A percentile compares a stretch with the other conserved stretches of the same genome.
These are phyloP conservation scores for Carcharodon carcharias DNA, from an alignment of 2,797 vertebrate species.

Conservation along the genomic window DNA sequence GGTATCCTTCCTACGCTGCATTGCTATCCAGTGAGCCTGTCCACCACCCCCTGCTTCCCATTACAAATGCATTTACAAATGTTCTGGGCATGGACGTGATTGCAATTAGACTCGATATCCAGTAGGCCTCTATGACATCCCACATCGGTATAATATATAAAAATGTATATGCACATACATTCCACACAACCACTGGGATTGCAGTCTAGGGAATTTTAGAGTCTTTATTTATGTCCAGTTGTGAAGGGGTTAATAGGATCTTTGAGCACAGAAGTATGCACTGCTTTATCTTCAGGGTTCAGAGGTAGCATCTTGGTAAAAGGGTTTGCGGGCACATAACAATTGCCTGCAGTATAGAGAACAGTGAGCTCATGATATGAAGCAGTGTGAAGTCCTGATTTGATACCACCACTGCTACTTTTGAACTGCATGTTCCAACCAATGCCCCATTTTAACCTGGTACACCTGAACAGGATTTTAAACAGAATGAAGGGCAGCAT, in stretches of 20 bases:
- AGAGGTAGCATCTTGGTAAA: background rate
- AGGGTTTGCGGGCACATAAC: background rate
- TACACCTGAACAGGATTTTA: background rate
- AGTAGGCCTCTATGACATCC: background rate
- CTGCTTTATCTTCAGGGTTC: background rate
- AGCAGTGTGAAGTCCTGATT: background rate
- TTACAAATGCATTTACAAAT: too few relatives aligned
- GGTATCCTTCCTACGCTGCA: background rate
- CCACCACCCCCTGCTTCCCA: background rate
- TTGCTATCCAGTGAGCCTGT: background rate
- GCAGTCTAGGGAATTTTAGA: background rate
- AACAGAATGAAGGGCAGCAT: background rate
- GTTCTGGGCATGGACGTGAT: too few relatives aligned
- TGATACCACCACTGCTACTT: background rate
- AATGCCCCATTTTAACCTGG: background rate
- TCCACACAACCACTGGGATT: background rate
- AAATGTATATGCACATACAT: background rate
- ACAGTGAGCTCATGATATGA: background rate
- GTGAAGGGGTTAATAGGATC: background rate
- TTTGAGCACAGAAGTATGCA: background rate
- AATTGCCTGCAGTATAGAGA: background rate
- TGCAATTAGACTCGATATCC: too few relatives aligned
- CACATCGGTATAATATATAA: background rate
- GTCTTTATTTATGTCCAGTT: background rate
- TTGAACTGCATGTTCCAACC: background rate